Evolutionary conservation across 2,113 vertebrate species (phyloP).

Genomic region (Hyperopisus bebe): DNA sequence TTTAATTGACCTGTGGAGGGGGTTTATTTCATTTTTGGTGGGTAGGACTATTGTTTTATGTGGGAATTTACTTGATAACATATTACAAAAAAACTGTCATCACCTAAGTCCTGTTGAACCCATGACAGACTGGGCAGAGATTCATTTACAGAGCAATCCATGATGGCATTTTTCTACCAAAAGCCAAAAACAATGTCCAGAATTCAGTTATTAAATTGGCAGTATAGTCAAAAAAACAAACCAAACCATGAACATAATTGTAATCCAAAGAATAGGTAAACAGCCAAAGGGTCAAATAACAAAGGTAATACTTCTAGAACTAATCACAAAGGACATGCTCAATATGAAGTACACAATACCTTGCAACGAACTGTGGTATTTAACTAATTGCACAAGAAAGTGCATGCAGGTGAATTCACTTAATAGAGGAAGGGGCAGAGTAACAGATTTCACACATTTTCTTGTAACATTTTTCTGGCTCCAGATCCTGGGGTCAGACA

Average conservation of each 20-base stretch:
- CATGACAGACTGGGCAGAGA: neutral
- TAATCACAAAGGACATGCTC: neutral
- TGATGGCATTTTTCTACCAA: neutral
- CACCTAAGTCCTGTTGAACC: no score
- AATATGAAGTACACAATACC: neutral
- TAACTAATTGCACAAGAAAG: neutral
- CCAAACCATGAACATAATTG: neutral
- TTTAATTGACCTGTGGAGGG: no score
- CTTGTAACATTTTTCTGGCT: neutral
- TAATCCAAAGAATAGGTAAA: neutral
- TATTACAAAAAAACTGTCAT: no score
- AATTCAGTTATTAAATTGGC: neutral
- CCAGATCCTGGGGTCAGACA: neutral
- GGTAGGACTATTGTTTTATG: no score
- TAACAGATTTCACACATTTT: neutral
- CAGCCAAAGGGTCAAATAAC: neutral
- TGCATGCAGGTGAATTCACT: neutral
- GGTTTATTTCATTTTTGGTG: no score
- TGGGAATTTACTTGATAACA: no score
- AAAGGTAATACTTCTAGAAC: neutral
- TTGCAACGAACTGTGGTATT: neutral
- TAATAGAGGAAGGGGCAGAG: neutral
- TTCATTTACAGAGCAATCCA: neutral
- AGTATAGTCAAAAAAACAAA: neutral
- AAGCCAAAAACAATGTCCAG: neutral